Evolutionary conservation across 2,113 vertebrate genomes (phyloP).

Genomic region (Okapia johnstoni): DNA sequence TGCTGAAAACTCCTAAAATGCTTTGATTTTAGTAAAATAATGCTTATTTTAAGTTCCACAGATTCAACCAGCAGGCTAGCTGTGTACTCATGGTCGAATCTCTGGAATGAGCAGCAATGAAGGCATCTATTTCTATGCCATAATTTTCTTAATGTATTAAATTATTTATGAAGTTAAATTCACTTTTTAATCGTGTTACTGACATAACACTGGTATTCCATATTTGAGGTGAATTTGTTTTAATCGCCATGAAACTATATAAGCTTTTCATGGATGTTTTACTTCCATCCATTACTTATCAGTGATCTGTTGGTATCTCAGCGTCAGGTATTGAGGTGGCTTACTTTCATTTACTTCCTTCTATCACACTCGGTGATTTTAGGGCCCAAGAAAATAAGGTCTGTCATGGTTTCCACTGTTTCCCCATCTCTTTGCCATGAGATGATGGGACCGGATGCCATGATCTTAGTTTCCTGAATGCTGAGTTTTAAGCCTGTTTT

Average conservation of each 20-base stretch:
- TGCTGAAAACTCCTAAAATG: background rate
- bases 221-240: background rate
- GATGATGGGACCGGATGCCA: background rate
- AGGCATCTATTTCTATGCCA: background rate
- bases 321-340: background rate
- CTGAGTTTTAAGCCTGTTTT: background rate
- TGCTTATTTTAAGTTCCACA: background rate
- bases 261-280: background rate
- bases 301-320: background rate
- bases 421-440: background rate
- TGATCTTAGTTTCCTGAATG: background rate
- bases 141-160: background rate
- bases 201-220: background rate
- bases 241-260: background rate
- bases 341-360: background rate
- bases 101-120: background rate
- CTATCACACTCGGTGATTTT: background rate
- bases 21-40: background rate
- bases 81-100: background rate
- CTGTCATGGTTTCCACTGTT: background rate
- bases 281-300: background rate
- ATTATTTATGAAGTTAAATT: background rate
- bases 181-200: background rate
- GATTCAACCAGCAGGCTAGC: background rate
- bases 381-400: background rate